These are phyloP conservation scores for Eunapius fragilis DNA, from an alignment of 37 sponge, comb jelly and placozoan species.

Conservation along the genomic window DNA sequence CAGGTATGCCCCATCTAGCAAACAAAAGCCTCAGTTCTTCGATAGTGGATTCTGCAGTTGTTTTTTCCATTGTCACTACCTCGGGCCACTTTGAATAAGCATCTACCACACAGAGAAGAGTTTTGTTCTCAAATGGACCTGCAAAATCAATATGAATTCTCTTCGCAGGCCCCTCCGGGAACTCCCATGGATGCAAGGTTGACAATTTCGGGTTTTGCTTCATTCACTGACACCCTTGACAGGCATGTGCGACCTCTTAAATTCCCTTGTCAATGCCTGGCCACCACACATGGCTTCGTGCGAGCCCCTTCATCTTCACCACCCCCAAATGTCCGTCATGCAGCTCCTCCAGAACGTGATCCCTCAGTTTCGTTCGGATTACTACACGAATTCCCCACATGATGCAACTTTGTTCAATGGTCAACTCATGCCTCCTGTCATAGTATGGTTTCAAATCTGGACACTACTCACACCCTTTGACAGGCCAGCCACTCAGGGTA, in stretches of 20 bases:
- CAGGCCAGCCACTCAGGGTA: slow-evolving; percentile 15
- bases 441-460: slow-evolving; percentile 10
- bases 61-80: slow-evolving; percentile 20
- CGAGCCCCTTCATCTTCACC: slow-evolving; percentile 19
- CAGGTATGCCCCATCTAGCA: slow-evolving; percentile 36
- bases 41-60: slow-evolving; percentile 25
- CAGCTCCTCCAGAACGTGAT: neutral
- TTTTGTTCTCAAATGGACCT: slow-evolving; percentile 13
- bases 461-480: slow-evolving; percentile 2
- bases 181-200: slow-evolving; percentile 35
- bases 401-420: slow-evolving; percentile 28
- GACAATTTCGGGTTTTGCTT: slow-evolving; percentile 1
- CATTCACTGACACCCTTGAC: slow-evolving; percentile 8
- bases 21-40: slow-evolving; percentile 43
- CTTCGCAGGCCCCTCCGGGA: slow-evolving; percentile 22
- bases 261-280: slow-evolving; percentile 17
- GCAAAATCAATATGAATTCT: slow-evolving; percentile 40
- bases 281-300: slow-evolving; percentile 54
- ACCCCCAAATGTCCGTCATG: slow-evolving; percentile 29
- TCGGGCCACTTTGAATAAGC: slow-evolving; percentile 48
- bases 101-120: slow-evolving; percentile 7
- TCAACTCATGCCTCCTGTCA: slow-evolving; percentile 1
- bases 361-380: neutral
- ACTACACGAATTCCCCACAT: slow-evolving; percentile 53
- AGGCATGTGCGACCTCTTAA: neutral